A percentile compares a stretch with the other conserved stretches of the same genome.
Evolutionary conservation across 2,797 vertebrate genomes (phyloP).

Genomic region (Heteromormyrus szaboi): DNA sequence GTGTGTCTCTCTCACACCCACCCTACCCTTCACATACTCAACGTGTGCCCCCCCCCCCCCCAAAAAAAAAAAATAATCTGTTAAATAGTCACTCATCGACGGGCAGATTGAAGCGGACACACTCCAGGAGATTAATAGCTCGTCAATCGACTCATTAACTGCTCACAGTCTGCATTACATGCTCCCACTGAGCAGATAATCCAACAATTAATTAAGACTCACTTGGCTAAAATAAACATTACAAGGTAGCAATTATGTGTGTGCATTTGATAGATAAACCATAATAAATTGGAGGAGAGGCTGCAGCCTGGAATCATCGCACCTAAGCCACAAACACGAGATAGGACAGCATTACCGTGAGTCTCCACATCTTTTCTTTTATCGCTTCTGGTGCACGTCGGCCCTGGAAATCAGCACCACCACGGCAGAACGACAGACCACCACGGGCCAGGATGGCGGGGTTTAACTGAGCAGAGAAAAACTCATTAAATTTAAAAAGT

Average conservation of each 20-base stretch:
- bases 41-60: background rate
- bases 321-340: background rate
- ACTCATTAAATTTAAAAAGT: background rate
- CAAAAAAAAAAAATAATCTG: background rate
- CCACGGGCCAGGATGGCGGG: background rate
- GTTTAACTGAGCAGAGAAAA: background rate
- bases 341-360: background rate
- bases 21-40: background rate
- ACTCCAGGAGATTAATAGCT: conserved; percentile 11
- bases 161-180: conserved; percentile 14
- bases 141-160: conserved; percentile 14
- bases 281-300: background rate
- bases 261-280: conserved; percentile 7
- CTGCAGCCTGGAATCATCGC: background rate
- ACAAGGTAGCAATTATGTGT: background rate
- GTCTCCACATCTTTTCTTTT: background rate
- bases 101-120: conserved; percentile 9
- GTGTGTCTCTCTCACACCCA: background rate
- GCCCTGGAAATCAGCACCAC: background rate
- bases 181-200: conserved; percentile 14
- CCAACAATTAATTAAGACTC: conserved; percentile 20
- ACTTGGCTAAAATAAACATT: conserved; percentile 17
- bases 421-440: background rate
- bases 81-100: conserved; percentile 1
- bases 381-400: too few species aligned